Percentiles rank a stretch among this genome's conserved stretches.
Evolutionary conservation across 2,797 vertebrate species (phyloP).

Genomic region (Dromococcyx pavoninus): DNA sequence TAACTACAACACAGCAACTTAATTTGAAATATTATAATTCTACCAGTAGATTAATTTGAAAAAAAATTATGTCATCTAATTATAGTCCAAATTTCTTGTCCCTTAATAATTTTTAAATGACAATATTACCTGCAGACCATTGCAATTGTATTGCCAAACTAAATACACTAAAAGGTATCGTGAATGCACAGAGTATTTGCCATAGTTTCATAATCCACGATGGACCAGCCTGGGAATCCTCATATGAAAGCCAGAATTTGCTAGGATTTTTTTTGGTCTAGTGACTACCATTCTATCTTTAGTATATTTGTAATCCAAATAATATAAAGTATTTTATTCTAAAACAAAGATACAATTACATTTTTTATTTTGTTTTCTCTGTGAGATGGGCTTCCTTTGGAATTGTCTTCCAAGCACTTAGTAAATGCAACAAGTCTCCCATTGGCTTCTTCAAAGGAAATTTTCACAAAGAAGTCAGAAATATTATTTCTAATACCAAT

Average conservation of each 20-base stretch:
- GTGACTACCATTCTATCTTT: background rate
- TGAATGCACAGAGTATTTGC: background rate
- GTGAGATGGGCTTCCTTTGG: constrained; percentile 73
- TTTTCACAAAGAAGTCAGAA: constrained; percentile 85
- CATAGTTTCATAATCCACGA: background rate
- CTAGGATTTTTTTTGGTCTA: background rate
- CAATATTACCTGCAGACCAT: background rate
- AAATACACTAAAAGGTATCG: background rate
- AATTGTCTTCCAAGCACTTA: constrained; percentile 81
- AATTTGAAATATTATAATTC: background rate
- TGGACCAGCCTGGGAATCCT: background rate
- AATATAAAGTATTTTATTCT: background rate
- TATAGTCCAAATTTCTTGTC: background rate
- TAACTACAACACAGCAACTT: background rate
- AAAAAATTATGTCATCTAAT: background rate
- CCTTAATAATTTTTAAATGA: background rate
- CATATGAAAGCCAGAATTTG: background rate
- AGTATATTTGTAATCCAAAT: background rate
- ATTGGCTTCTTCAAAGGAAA: constrained; percentile 93
- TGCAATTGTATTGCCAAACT: background rate
- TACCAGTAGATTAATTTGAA: background rate
- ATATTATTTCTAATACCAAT: constrained; percentile 87
- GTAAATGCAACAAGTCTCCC: constrained; percentile 92
- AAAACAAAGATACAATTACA: constrained; percentile 65
- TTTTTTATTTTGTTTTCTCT: constrained; percentile 80